Base-by-base conservation (phyloP, 2,113 vertebrate species). In the Zosterops borbonicus region DNA sequence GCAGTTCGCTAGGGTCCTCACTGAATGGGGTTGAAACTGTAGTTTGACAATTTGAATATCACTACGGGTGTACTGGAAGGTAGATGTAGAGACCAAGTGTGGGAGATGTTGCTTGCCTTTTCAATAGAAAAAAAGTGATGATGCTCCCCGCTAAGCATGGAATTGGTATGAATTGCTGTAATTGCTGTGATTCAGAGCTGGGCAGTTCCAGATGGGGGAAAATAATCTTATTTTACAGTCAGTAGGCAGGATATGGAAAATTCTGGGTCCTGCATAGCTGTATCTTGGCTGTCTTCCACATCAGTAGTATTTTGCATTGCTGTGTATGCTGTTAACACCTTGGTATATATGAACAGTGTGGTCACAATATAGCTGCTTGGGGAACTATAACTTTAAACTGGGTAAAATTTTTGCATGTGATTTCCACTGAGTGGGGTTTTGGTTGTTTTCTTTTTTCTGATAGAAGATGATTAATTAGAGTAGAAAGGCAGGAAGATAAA, bases 281-380 rank as follows among this genome's bases (percentile, higher is more conserved):
- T 71, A 76, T 29, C 62, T 96, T 97, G 94, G 96, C 94, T 1
- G 42, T 70, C 59, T 89, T 91, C 89, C 94, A 82, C 2, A 10
- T 73, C 52, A 0, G 94, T 94, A 92, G 92, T 83, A 28, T 89
- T 94, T 86, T 92, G 92, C 68, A 28, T 93, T 95, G 79, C 88
- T 93, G 71, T 80, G 35, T 55, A 9, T 90, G 94, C 86, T 95
- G 88, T 96, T 97, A 97, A 95, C 90, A 90, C 96, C 96, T 97
- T 93, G 76, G 31, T 86, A 81, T 90, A 86, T 90, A 80, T 83
- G 75, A 90, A 86, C 77, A 53, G 75, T 90, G 92, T 88, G 95
- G 94, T 95, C 83, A 83, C 42, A 62, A 31, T 94, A 90, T 83
- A 77, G 92, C 94, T 96, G 80, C 71, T 92, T 81, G 47, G 90